Percentiles rank a stretch among this genome's conserved stretches.
Conservation (phyloP, 2,113 vertebrate genomes). For the Oreochromis spilurus region DNA sequence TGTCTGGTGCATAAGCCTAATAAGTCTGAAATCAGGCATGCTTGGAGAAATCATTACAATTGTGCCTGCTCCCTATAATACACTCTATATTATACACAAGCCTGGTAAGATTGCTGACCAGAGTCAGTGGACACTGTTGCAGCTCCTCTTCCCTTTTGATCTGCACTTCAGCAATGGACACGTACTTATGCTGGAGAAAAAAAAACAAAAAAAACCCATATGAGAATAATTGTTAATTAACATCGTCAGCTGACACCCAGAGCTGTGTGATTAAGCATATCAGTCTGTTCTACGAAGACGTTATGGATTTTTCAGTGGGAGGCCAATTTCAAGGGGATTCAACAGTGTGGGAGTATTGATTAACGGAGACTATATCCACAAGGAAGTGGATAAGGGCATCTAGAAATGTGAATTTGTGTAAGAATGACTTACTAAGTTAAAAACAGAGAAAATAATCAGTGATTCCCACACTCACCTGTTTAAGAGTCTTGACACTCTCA, state of each 20-base stretch:
- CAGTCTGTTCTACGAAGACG: background rate
- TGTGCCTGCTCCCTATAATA: background rate
- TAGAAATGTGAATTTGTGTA: background rate
- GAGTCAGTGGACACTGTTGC: conserved; percentile 89
- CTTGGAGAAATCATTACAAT: background rate
- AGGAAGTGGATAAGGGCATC: background rate
- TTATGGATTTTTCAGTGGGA: conserved; percentile 22
- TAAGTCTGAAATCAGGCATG: fast-evolving
- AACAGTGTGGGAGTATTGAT: conserved; percentile 1
- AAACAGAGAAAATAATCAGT: background rate
- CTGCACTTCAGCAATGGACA: conserved; percentile 93
- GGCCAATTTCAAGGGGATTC: background rate
- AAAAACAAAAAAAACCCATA: background rate
- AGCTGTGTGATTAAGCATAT: background rate
- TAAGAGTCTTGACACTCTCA: conserved; percentile 94
- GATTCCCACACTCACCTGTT: conserved; percentile 79
- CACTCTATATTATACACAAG: background rate
- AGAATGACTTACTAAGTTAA: background rate
- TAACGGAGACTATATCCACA: background rate
- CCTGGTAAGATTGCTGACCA: conserved; percentile 73
- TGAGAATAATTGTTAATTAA: background rate
- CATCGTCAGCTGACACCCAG: background rate
- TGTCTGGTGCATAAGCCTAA: background rate
- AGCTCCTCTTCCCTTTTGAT: conserved; percentile 90
- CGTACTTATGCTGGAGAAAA: conserved; percentile 87